A percentile compares a stretch with the other conserved stretches of the same genome.
Conservation (phyloP, 1,140 invertebrate genomes). For the Diachasmimorpha longicaudata region DNA sequence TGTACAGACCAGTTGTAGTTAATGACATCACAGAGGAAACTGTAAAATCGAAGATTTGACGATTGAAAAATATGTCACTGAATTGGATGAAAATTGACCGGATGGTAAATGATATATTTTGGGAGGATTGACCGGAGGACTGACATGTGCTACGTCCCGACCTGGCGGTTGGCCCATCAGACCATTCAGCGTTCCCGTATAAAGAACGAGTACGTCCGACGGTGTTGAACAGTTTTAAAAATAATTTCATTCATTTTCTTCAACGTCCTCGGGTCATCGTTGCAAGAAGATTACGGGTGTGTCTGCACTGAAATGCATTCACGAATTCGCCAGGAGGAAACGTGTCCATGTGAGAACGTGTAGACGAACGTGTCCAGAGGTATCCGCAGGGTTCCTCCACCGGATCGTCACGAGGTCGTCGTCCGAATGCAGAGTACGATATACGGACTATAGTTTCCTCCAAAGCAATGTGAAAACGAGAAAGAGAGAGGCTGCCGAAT, state of each 20-base stretch:
- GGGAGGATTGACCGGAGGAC: too few species aligned
- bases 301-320: neutral
- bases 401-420: slow-evolving; percentile 8
- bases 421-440: slow-evolving; percentile 24
- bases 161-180: too few species aligned
- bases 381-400: slow-evolving; percentile 6
- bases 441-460: neutral
- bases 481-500: neutral
- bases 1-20: slow-evolving; percentile 73
- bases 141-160: too few species aligned
- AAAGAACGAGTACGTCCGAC: neutral
- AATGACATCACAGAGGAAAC: slow-evolving; percentile 88
- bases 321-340: neutral
- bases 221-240: neutral
- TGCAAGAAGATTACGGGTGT: neutral
- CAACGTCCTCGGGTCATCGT: neutral
- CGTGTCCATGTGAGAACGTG: slow-evolving; percentile 11
- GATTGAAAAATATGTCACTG: neutral
- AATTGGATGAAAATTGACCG: neutral
- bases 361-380: slow-evolving; percentile 20
- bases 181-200: neutral
- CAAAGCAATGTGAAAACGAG: neutral
- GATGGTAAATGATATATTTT: neutral
- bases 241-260: neutral
- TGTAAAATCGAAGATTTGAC: slow-evolving; percentile 60